phyloP scores from a whole-genome alignment of 2,797 vertebrate genomes.

The Toxotes lorentzi region DNA sequence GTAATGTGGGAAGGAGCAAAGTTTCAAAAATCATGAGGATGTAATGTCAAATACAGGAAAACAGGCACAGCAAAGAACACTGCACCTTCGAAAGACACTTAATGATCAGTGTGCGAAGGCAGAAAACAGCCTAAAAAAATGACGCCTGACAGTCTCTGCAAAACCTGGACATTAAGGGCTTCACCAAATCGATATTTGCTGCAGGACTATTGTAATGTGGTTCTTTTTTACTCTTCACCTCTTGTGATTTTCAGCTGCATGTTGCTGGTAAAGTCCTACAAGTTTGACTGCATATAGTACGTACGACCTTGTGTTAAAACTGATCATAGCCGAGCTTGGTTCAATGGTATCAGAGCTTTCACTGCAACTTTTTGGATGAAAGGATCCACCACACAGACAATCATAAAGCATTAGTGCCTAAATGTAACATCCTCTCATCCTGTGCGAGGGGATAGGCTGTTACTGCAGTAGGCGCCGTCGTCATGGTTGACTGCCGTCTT shows the following conservation, averaged over 20 bases:
- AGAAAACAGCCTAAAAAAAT: background rate
- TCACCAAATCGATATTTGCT: background rate
- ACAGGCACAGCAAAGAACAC: background rate
- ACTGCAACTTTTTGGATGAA: slow-evolving; percentile 43
- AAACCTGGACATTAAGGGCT: background rate
- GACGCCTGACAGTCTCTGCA: background rate
- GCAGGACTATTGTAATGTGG: background rate
- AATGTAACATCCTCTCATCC: slow-evolving; percentile 55
- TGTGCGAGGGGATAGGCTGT: slow-evolving; percentile 50
- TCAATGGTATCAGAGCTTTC: background rate
- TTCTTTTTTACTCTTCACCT: background rate
- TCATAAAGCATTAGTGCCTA: slow-evolving; percentile 32
- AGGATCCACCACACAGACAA: slow-evolving; percentile 30
- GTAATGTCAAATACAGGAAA: background rate
- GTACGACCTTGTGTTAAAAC: slow-evolving; percentile 18
- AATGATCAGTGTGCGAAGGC: background rate
- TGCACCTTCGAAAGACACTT: background rate
- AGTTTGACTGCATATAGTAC: slow-evolving; percentile 1
- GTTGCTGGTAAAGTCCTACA: slow-evolving; percentile 3
- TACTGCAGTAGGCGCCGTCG: slow-evolving; percentile 63
- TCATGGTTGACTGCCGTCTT: slow-evolving; percentile 71
- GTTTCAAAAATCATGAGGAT: background rate
- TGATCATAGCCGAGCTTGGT: background rate
- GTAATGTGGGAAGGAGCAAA: background rate
- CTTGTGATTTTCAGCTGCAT: background rate